These are phyloP conservation scores for Caenorhabditis brenneri DNA, from an alignment of 1,140 invertebrate genomes.

Conservation along the genomic window DNA sequence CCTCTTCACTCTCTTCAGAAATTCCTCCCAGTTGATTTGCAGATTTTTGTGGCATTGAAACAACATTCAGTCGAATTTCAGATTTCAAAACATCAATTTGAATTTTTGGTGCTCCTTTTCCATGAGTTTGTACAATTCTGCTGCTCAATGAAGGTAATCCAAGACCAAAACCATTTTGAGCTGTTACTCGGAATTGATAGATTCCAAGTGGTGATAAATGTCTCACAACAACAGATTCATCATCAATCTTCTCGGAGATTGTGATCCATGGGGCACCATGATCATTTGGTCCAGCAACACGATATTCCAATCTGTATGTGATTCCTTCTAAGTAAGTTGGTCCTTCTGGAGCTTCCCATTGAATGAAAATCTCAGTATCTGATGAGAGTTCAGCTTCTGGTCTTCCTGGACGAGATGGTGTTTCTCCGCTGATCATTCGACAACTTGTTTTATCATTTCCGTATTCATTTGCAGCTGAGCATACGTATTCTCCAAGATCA, in stretches of 20 bases:
- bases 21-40: conserved; percentile 61
- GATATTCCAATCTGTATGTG: conserved; percentile 79
- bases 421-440: conserved; percentile 74
- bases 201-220: conserved; percentile 80
- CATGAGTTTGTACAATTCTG: conserved; percentile 70
- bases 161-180: conserved; percentile 84
- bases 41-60: conserved; percentile 64
- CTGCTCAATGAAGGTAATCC: conserved; percentile 73
- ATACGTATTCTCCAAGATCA: conserved; percentile 88
- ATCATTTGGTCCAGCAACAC: conserved; percentile 65
- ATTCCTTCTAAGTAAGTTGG: conserved; percentile 76
- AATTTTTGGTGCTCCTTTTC: conserved; percentile 60
- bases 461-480: conserved; percentile 84
- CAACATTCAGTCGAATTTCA: conserved; percentile 59
- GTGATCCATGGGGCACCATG: conserved; percentile 78
- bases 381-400: conserved; percentile 83
- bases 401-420: conserved; percentile 83
- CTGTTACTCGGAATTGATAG: conserved; percentile 80
- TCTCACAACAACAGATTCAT: conserved; percentile 86
- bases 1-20: conserved; percentile 64
- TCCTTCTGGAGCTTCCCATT: conserved; percentile 79
- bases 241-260: conserved; percentile 85
- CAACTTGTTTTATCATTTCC: conserved; percentile 74
- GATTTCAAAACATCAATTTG: conserved; percentile 62
- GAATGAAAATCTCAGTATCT: conserved; percentile 83